Conservation (phyloP, 2,888 invertebrate genomes). For the Stenodera caucasica region DNA sequence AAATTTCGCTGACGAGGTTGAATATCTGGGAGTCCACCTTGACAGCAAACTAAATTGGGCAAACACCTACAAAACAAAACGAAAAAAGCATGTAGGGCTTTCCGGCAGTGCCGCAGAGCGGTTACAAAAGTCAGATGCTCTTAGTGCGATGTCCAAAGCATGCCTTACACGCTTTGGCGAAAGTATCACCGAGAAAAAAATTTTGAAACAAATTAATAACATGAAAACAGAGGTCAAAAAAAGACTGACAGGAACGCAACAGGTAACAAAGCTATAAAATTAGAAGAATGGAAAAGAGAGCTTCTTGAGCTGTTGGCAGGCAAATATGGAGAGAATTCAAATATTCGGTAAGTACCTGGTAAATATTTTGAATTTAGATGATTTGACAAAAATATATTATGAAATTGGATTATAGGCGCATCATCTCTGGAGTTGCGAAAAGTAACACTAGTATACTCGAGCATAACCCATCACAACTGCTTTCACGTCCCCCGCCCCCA, state of each 20-base stretch:
- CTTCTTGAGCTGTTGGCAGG: slow-evolving; percentile 6
- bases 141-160: slow-evolving; percentile 3
- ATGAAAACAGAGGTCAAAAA: slow-evolving; percentile 4
- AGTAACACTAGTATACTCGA: slow-evolving; percentile 7
- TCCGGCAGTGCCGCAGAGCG: too few species aligned
- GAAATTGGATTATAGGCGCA: neutral
- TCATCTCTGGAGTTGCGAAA: slow-evolving; percentile 3
- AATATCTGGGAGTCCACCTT: too few species aligned
- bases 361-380: neutral
- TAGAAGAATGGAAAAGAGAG: slow-evolving; percentile 3
- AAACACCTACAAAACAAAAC: too few species aligned
- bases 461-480: neutral
- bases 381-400: neutral
- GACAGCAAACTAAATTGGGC: too few species aligned
- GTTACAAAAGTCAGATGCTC: slow-evolving; percentile 1
- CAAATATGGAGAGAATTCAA: slow-evolving; percentile 7
- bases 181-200: neutral
- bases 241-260: neutral
- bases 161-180: neutral
- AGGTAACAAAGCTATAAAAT: slow-evolving; percentile 4
- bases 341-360: slow-evolving; percentile 5
- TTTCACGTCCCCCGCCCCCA: neutral
- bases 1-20: too few species aligned
- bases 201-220: neutral
- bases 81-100: too few species aligned